Base-by-base conservation (phyloP, 1,140 invertebrate species). In the Heterodera carotae region DNA sequence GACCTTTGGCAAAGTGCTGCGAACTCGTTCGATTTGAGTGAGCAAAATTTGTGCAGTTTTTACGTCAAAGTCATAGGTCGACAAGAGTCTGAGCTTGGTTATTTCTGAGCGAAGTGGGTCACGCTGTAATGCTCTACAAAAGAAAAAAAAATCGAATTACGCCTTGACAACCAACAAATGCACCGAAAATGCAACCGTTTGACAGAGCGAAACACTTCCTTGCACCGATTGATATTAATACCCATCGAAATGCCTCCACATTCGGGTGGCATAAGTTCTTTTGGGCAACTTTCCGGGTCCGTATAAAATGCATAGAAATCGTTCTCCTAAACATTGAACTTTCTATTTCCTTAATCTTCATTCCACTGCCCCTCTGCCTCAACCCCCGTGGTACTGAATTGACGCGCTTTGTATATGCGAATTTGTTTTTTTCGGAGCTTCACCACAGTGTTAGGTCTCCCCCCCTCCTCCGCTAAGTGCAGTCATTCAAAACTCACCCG, bases 1-100 rank as follows among this genome's bases (percentile, higher is more conserved):
- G 10, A 66, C 27, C 6, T 66, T 66, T 34, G 62, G 62, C 62
- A 66, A 66, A 66, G 33, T 66, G 62, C 25, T 66, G 10, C 62
- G 62, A 66, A 66, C 22, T 8, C 62, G 62, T 29, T 66, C 62
- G 12, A 66, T 66, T 66, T 66, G 62, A 31, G 62, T n/a, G 62
- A 66, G 62, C 29, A 66, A 34, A 29, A 34, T 66, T 31, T 66
- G 62, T 0, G 62, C 62, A 3, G 33, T 15, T 12, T 66, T 34
- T 15, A 7, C 12, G 6, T 66, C 62, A 34, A 66, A 66, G 15
- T 66, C 62, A 22, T 31, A 66, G 25, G 29, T 66, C 10, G 62
- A 33, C 1, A 12, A 66, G 8, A 66, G 33, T 22, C 33, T 12
- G 25, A 66, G 25, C 29, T 29, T 66, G 8, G 62, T 31, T 10